phyloP scores from a whole-genome alignment of 2,888 invertebrate genomes.

The Dorcus parallelipipedus region DNA sequence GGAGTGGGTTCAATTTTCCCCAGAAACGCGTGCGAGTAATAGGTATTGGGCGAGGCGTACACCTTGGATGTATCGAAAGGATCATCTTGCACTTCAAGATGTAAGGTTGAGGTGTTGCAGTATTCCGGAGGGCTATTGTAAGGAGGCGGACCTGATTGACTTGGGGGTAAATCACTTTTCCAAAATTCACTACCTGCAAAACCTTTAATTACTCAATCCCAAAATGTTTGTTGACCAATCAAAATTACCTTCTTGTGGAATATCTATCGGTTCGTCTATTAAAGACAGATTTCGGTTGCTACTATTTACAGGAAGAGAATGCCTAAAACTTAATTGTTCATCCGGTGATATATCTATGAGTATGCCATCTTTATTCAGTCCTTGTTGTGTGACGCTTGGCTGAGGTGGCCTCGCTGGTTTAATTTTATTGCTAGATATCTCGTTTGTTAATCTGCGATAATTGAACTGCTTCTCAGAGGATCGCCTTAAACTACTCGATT shows the following conservation, averaged over 20 bases:
- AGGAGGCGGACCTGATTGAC: conserved; percentile 38
- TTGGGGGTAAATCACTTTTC: not conserved
- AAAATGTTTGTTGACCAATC: not conserved
- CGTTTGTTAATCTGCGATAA: conserved; percentile 80
- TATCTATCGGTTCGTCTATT: conserved; percentile 72
- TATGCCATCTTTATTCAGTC: conserved; percentile 62
- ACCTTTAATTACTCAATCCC: not conserved
- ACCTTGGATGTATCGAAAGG: conserved; percentile 64
- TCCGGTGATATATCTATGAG: conserved; percentile 72
- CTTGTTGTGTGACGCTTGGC: conserved; percentile 36
- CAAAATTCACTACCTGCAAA: not conserved
- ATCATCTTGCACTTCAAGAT: conserved; percentile 46
- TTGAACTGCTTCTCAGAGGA: conserved; percentile 65
- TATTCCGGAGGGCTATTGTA: conserved; percentile 57
- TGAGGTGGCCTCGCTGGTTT: conserved; percentile 50
- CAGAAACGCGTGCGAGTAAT: not conserved
- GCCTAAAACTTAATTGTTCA: conserved; percentile 32
- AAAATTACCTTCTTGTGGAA: conserved; percentile 50
- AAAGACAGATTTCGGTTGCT: conserved; percentile 51
- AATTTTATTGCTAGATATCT: conserved; percentile 45
- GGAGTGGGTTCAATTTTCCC: conserved; percentile 11
- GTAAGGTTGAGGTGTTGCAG: conserved; percentile 50
- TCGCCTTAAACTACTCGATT: conserved; percentile 23
- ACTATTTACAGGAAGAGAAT: conserved; percentile 13
- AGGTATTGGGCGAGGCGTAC: conserved; percentile 21